Percentiles rank a stretch among this genome's conserved stretches.
phyloP scores from a whole-genome alignment of 2,888 invertebrate genomes.

The Mimumesa dahlbomi region DNA sequence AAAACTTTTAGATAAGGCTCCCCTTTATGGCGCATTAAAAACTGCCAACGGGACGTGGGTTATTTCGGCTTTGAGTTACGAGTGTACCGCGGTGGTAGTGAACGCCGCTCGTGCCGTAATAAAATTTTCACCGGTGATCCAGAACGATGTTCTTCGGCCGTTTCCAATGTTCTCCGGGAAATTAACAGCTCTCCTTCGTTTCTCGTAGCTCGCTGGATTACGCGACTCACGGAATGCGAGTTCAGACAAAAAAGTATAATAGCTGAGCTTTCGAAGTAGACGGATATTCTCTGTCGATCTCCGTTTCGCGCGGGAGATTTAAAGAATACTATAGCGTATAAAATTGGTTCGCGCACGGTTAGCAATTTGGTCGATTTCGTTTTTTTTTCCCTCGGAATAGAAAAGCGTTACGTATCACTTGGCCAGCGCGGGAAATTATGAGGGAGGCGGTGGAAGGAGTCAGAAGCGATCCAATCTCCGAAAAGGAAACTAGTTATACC shows the following conservation, averaged over 20 bases:
- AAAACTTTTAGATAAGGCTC: conserved; percentile 37
- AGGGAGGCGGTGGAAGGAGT: conserved; percentile 6
- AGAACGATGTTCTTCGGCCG: too few species aligned
- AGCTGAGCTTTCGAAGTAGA: too few species aligned
- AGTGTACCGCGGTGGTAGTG: conserved; percentile 9
- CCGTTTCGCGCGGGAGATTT: too few species aligned
- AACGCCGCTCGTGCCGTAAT: conserved; percentile 20
- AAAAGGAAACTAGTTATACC: conserved; percentile 47
- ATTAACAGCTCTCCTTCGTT: too few species aligned
- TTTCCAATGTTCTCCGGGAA: too few species aligned
- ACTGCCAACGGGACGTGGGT: conserved; percentile 8
- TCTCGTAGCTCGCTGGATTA: too few species aligned
- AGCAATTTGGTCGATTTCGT: background rate
- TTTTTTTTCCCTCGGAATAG: background rate
- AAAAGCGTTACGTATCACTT: background rate
- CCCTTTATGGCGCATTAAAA: conserved; percentile 50
- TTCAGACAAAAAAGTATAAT: too few species aligned
- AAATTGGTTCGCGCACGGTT: background rate
- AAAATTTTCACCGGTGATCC: conserved; percentile 36
- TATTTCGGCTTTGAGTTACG: conserved; percentile 39
- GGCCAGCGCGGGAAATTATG: conserved; percentile 9
- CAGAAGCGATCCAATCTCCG: conserved; percentile 50
- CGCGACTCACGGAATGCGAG: too few species aligned
- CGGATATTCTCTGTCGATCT: too few species aligned
- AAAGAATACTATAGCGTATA: too few species aligned